phyloP scores from a whole-genome alignment of 2,888 invertebrate genomes.

The Branchellion lobata region DNA sequence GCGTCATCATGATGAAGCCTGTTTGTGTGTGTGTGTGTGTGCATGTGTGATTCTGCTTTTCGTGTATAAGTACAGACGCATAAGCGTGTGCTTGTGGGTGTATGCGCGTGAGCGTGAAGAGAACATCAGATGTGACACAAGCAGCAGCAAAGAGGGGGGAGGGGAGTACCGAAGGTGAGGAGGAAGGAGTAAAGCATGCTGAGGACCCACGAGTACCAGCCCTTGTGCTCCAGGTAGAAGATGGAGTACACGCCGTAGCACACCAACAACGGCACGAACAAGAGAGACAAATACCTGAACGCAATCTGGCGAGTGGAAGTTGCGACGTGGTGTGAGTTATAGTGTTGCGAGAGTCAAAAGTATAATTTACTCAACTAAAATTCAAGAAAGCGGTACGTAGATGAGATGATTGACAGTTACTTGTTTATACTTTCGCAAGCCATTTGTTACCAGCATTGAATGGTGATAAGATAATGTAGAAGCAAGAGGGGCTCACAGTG shows the following conservation, averaged over 20 bases:
- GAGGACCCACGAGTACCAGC: slow-evolving; percentile 97
- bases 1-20: slow-evolving; percentile 99
- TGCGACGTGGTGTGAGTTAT: neutral
- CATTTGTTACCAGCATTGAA: no score
- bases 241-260: slow-evolving; percentile 94
- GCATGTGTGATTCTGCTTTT: neutral
- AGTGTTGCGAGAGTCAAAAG: neutral
- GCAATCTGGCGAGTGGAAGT: slow-evolving; percentile 72
- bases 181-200: slow-evolving; percentile 96
- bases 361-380: neutral
- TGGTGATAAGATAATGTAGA: no score
- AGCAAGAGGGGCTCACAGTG: slow-evolving; percentile 60
- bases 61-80: neutral
- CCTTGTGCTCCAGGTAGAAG: slow-evolving; percentile 88
- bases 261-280: slow-evolving; percentile 84
- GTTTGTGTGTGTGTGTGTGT: slow-evolving; percentile 34
- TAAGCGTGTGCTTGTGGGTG: neutral
- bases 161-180: slow-evolving; percentile 77
- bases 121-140: no score
- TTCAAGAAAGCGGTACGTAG: no score
- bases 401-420: no score
- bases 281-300: slow-evolving; percentile 91
- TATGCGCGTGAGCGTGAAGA: no score
- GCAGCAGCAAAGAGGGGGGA: no score
- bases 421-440: no score